phyloP scores from a whole-genome alignment of 2,888 invertebrate species.

The Drosophila kambysellisi region DNA sequence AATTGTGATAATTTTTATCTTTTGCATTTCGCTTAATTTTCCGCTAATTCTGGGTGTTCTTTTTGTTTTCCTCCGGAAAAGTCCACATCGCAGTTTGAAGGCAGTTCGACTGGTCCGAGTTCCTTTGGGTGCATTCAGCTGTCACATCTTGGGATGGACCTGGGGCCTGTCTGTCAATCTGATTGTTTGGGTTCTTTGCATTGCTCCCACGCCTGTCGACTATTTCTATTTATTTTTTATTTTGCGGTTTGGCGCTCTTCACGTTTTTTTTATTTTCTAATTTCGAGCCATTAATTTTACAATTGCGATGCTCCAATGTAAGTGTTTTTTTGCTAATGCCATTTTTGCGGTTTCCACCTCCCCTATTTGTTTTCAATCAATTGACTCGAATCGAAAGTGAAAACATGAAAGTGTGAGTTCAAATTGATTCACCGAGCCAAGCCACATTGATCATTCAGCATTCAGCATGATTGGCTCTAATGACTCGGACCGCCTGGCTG shows the following conservation, averaged over 20 bases:
- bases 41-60: too few relatives aligned
- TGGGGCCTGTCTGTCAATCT: constrained; percentile 10
- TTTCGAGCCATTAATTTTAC: constrained; percentile 62
- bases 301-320: constrained; percentile 51
- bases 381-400: constrained; percentile 69
- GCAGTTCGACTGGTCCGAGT: not conserved
- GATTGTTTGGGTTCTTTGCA: constrained; percentile 12
- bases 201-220: constrained; percentile 49
- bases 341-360: constrained; percentile 51
- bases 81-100: not conserved
- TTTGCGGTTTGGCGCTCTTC: constrained; percentile 55
- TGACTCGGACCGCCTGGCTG: constrained; percentile 29
- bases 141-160: constrained; percentile 25
- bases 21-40: not conserved
- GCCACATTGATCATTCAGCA: constrained; percentile 64
- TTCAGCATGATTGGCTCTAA: constrained; percentile 67
- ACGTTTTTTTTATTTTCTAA: constrained; percentile 67
- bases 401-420: constrained; percentile 76
- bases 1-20: not conserved
- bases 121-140: constrained; percentile 23
- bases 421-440: constrained; percentile 64
- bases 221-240: not conserved
- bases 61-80: not conserved
- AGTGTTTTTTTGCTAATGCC: constrained; percentile 37
- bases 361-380: constrained; percentile 67